Evolutionary conservation across 2,113 vertebrate species (phyloP).

Genomic region (Myrmecobius fasciatus): DNA sequence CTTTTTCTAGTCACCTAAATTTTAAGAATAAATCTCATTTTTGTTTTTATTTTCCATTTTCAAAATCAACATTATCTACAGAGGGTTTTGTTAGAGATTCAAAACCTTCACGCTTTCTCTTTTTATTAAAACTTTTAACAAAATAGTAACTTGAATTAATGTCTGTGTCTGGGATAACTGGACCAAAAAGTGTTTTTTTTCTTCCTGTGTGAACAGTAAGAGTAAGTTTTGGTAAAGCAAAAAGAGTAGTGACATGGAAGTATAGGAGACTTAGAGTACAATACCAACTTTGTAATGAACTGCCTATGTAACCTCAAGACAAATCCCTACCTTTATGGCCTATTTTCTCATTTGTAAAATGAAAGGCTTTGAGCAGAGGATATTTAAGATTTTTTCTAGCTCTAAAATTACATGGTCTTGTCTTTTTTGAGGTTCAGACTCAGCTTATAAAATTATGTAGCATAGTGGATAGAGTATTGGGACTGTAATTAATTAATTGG

Average conservation of each 20-base stretch:
- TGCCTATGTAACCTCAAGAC: neutral
- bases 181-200: neutral
- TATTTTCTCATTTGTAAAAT: neutral
- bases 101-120: neutral
- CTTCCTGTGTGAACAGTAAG: neutral
- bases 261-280: neutral
- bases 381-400: neutral
- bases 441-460: neutral
- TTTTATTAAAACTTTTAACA: neutral
- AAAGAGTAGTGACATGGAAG: neutral
- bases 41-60: constrained; percentile 16
- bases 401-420: neutral
- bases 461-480: neutral
- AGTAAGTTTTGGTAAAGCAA: neutral
- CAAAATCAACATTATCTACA: neutral
- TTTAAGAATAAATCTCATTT: constrained; percentile 32
- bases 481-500: neutral
- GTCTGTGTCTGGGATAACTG: neutral
- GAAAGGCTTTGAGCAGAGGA: neutral
- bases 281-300: neutral
- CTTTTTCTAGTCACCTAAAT: constrained; percentile 4
- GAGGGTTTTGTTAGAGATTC: neutral
- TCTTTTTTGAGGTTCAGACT: neutral
- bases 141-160: neutral
- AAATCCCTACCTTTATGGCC: neutral